Conservation (phyloP, 2,797 vertebrate genomes). For the Triplophysa yarkandensis region DNA sequence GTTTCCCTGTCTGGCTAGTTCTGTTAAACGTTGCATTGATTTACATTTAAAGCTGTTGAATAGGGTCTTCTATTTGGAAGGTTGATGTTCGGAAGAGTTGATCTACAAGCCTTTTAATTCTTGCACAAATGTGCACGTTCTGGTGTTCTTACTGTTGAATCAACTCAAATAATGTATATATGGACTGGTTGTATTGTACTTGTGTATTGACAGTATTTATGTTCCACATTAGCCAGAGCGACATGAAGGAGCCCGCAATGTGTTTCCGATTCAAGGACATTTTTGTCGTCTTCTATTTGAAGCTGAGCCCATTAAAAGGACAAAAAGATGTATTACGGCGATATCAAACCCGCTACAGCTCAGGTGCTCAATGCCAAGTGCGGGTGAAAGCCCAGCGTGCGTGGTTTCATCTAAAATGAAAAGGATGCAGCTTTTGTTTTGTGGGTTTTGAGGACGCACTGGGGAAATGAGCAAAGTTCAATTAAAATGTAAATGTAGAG, state of each 20-base stretch:
- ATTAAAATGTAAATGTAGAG: constrained; percentile 59
- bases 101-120: background rate
- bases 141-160: background rate
- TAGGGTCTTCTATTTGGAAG: background rate
- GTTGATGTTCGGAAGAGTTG: background rate
- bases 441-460: constrained; percentile 46
- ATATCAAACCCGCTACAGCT: constrained; percentile 15
- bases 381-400: constrained; percentile 10
- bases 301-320: constrained; percentile 33
- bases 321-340: constrained; percentile 12
- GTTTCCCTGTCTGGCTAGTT: constrained; percentile 1
- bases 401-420: constrained; percentile 54
- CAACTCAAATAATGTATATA: background rate
- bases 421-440: constrained; percentile 54
- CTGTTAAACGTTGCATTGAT: background rate
- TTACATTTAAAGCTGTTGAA: background rate
- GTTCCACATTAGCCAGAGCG: background rate
- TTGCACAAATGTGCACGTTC: background rate
- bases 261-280: constrained; percentile 4
- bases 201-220: background rate
- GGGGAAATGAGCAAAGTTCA: constrained; percentile 54
- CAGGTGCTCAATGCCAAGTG: constrained; percentile 8
- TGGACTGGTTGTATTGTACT: background rate
- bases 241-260: background rate
- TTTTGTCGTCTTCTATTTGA: background rate